Evolutionary conservation across 2,888 invertebrate genomes (phyloP).

Genomic region (Anorthoa munda): DNA sequence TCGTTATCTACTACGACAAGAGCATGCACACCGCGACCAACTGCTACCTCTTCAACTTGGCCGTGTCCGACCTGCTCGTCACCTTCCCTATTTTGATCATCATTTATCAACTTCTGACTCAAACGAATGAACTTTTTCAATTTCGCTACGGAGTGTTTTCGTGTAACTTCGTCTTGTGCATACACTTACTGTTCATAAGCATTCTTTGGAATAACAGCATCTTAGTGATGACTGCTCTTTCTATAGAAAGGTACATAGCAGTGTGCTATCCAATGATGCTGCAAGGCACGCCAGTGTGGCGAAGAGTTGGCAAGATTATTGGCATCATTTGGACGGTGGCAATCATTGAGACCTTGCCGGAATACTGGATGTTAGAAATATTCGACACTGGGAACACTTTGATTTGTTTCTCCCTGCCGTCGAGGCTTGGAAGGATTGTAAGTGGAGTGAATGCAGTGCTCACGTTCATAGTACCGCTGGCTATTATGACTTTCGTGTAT

Average conservation of each 20-base stretch:
- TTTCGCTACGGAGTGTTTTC: slow-evolving; percentile 42
- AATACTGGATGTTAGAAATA: slow-evolving; percentile 60
- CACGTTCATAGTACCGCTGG: slow-evolving; percentile 67
- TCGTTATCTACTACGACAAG: slow-evolving; percentile 82
- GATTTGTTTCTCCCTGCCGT: slow-evolving; percentile 58
- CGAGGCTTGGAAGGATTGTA: slow-evolving; percentile 48
- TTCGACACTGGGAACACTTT: slow-evolving; percentile 56
- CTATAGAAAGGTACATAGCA: slow-evolving; percentile 68
- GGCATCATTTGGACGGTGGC: slow-evolving; percentile 66
- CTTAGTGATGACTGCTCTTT: slow-evolving; percentile 66
- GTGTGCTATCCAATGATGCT: slow-evolving; percentile 68
- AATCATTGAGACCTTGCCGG: slow-evolving; percentile 66
- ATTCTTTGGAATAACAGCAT: slow-evolving; percentile 67
- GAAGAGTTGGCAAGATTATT: slow-evolving; percentile 62
- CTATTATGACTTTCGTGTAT: slow-evolving; percentile 67
- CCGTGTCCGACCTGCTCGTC: slow-evolving; percentile 82
- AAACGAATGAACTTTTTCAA: slow-evolving; percentile 44
- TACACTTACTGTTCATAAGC: slow-evolving; percentile 59
- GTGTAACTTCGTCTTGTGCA: slow-evolving; percentile 64
- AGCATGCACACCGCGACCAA: slow-evolving; percentile 86
- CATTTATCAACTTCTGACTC: slow-evolving; percentile 53
- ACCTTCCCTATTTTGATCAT: slow-evolving; percentile 79
- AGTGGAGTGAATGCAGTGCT: slow-evolving; percentile 57
- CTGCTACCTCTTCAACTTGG: slow-evolving; percentile 84
- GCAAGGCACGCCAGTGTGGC: slow-evolving; percentile 55